Evolutionary conservation across 2,888 invertebrate genomes (phyloP).

Genomic region (Drosophila borborema): DNA sequence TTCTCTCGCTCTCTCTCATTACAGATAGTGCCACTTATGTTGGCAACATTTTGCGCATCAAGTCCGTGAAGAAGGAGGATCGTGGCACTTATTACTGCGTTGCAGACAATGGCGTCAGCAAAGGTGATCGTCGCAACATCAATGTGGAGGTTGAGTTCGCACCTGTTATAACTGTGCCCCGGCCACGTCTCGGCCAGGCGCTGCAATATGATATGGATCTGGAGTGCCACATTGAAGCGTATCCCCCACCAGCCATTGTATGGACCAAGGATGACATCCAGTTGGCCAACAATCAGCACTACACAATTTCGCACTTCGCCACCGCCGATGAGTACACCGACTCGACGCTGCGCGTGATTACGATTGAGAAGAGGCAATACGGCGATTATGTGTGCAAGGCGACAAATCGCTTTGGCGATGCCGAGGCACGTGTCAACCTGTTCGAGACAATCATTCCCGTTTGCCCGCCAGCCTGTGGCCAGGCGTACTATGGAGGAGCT

Average conservation of each 20-base stretch:
- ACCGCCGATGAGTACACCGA: slow-evolving; percentile 97
- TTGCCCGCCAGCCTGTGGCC: slow-evolving; percentile 95
- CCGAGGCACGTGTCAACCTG: slow-evolving; percentile 92
- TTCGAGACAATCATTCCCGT: slow-evolving; percentile 96
- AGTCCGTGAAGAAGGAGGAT: slow-evolving; percentile 93
- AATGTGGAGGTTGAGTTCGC: slow-evolving; percentile 96
- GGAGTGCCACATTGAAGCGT: slow-evolving; percentile 97
- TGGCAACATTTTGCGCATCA: slow-evolving; percentile 92
- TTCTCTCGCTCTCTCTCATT: slow-evolving; percentile 28
- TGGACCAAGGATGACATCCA: slow-evolving; percentile 95
- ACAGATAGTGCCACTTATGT: slow-evolving; percentile 86
- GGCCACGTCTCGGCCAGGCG: slow-evolving; percentile 93
- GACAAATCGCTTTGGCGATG: slow-evolving; percentile 93
- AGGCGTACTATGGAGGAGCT: slow-evolving; percentile 83
- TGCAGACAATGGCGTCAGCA: slow-evolving; percentile 95
- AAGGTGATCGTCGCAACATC: slow-evolving; percentile 93
- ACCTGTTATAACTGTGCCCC: slow-evolving; percentile 93
- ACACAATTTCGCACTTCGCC: slow-evolving; percentile 95
- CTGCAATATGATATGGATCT: slow-evolving; percentile 97
- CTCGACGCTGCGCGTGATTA: slow-evolving; percentile 94
- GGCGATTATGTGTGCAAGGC: slow-evolving; percentile 95
- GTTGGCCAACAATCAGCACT: slow-evolving; percentile 95
- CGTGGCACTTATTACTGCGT: slow-evolving; percentile 97
- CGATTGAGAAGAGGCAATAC: slow-evolving; percentile 95
- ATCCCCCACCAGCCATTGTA: slow-evolving; percentile 95